Percentiles rank a stretch among this genome's conserved stretches.
phyloP scores from a whole-genome alignment of 35 echinoderm and acorn worm genomes.

The Eucidaris tribuloides region DNA sequence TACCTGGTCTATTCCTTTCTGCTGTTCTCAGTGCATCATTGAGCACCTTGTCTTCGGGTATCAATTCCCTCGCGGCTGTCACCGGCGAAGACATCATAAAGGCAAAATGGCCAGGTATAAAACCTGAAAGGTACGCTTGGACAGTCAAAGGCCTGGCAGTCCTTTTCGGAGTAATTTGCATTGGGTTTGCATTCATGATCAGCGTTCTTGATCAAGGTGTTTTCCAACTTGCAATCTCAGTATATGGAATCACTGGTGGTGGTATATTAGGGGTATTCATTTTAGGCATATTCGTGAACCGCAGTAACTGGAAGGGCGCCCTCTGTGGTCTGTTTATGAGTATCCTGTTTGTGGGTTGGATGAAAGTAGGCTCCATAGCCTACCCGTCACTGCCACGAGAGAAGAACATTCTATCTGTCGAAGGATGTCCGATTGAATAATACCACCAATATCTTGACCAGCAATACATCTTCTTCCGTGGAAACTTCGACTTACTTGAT shows the following conservation, averaged over 20 bases:
- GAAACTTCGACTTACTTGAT: background rate
- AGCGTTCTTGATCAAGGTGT: background rate
- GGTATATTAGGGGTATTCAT: background rate
- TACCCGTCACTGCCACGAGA: background rate
- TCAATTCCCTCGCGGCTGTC: conserved; percentile 59
- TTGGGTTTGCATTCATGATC: background rate
- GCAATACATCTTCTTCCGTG: background rate
- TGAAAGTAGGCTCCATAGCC: background rate
- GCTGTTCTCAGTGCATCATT: conserved; percentile 87
- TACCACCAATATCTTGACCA: background rate
- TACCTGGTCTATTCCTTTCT: conserved; percentile 87
- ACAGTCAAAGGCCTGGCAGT: too few relatives aligned
- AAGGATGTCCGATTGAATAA: background rate
- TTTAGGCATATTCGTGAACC: background rate
- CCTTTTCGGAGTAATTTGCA: background rate
- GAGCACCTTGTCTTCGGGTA: conserved; percentile 52
- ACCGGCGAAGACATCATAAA: conserved; percentile 50
- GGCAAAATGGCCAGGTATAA: background rate
- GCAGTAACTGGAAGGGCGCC: background rate
- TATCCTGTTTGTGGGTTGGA: background rate
- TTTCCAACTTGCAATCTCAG: background rate
- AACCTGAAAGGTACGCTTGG: background rate
- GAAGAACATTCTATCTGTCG: background rate
- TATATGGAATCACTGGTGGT: background rate
- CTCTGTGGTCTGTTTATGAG: background rate